phyloP scores from a whole-genome alignment of 2,113 vertebrate species.

The cat (Felis catus) region DNA sequence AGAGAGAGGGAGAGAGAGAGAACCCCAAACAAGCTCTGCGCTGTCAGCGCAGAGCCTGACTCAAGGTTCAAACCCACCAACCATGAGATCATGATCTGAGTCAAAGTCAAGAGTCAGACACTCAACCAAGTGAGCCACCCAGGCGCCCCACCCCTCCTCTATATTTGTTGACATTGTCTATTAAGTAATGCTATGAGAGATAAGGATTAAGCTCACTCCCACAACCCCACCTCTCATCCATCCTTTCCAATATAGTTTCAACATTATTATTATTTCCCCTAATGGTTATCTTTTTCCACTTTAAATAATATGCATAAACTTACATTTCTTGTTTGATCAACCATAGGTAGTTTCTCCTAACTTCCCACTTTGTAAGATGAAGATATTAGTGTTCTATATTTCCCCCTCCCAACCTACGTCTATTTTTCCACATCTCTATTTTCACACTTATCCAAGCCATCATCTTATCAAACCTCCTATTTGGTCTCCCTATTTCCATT shows the following conservation, averaged over 20 bases:
- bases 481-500: not conserved
- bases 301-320: constrained; percentile 35
- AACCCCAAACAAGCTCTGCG: too few species aligned
- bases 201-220: not conserved
- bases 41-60: too few species aligned
- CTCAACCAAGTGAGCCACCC: too few species aligned
- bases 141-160: not conserved
- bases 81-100: too few species aligned
- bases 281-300: not conserved
- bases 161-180: constrained; percentile 5
- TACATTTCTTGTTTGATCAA: constrained; percentile 41
- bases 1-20: too few species aligned
- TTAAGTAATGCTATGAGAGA: not conserved
- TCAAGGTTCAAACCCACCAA: too few species aligned
- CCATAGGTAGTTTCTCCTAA: not conserved
- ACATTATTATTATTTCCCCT: constrained; percentile 31
- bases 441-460: constrained; percentile 31
- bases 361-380: constrained; percentile 1
- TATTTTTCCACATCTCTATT: constrained; percentile 10
- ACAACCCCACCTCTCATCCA: not conserved
- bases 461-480: not conserved
- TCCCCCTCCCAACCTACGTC: not conserved
- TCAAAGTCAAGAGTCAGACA: too few species aligned
- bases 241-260: constrained; percentile 23
- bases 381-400: not conserved